Base-by-base conservation (phyloP, 1,140 invertebrate species). In the Panonychus citri region DNA sequence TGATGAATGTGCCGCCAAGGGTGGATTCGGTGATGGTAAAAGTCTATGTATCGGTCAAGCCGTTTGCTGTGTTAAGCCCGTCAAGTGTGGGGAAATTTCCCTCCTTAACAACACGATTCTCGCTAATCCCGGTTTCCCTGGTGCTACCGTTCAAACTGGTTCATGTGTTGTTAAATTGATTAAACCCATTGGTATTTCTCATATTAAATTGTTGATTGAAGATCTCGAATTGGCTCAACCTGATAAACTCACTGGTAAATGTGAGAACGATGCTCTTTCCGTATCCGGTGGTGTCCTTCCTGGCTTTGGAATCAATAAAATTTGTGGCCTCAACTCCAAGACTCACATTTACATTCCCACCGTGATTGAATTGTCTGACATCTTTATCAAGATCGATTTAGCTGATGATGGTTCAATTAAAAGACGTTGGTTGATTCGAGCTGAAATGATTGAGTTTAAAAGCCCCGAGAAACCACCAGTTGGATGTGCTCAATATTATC, bases 401-500 rank as follows among this genome's bases (percentile, higher is more conserved):
- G 83, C 28, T 59, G 53, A 60, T 7, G 61, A 42, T 27, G 52
- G 48, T 17, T 21, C 30, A 19, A 25, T 51, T 30, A 46, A 39
- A n/a, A 40, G 60, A 34, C 57, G 57, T 52, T 61, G 60, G 60
- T 52, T 37, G 25, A 61, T 61, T 26, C 48, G 56, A 2, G 25
- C 57, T 13, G 54, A 51, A 15, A 53, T 57, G 30, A 59, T 61
- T 24, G 39, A 50, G 4, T 54, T 53, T 19, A 43, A 54, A 3
- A 59, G 55, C 50, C 27, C 19, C 49, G 15, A 77, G 58, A 8
- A 28, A 56, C 82, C 81, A 4, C 82, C 82, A 4, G 74, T 75
- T 48, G 82, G 82, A 28, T 87, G 83, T 66, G 70, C 85, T 3
- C 81, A 83, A 70, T 85, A 85, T 66, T 79, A 79, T 64, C 78